Percentiles rank a stretch among this genome's conserved stretches.
These are phyloP conservation scores for Rhagonycha lutea DNA, from an alignment of 2,888 invertebrate genomes.

Conservation along the genomic window DNA sequence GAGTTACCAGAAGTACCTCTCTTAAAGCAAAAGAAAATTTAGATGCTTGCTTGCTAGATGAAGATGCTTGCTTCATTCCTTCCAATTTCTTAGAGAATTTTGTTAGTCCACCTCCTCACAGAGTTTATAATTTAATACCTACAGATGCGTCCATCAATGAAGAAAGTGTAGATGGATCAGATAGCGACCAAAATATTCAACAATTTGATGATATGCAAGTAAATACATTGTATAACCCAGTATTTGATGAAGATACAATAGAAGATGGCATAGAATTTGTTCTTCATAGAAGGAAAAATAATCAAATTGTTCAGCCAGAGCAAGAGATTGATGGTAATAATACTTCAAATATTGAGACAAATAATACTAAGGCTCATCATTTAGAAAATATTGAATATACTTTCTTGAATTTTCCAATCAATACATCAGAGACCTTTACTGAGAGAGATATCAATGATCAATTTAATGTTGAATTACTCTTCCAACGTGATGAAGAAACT, in stretches of 20 bases:
- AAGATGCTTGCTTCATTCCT: conserved; percentile 20
- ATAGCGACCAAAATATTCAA: neutral
- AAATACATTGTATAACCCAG: neutral
- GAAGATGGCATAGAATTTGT: conserved; percentile 25
- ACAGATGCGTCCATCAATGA: conserved; percentile 1
- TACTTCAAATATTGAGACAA: neutral
- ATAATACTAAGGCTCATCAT: neutral
- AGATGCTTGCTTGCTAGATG: neutral
- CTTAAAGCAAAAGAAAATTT: neutral
- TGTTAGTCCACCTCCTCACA: conserved; percentile 18
- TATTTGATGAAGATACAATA: conserved; percentile 31
- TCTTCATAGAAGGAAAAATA: conserved; percentile 7
- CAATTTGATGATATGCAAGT: neutral
- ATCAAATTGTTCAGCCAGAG: neutral
- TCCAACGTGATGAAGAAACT: neutral
- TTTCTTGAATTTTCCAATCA: neutral
- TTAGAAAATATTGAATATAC: neutral
- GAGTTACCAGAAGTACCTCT: conserved; percentile 15
- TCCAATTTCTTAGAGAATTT: conserved; percentile 30
- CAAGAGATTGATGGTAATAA: neutral
- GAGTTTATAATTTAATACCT: conserved; percentile 17
- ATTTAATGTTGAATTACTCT: neutral
- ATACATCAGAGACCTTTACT: neutral
- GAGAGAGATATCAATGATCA: neutral
- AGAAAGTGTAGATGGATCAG: conserved; percentile 13